phyloP scores from a whole-genome alignment of 2,888 invertebrate genomes.

The Scaptomyza caliginosa region DNA sequence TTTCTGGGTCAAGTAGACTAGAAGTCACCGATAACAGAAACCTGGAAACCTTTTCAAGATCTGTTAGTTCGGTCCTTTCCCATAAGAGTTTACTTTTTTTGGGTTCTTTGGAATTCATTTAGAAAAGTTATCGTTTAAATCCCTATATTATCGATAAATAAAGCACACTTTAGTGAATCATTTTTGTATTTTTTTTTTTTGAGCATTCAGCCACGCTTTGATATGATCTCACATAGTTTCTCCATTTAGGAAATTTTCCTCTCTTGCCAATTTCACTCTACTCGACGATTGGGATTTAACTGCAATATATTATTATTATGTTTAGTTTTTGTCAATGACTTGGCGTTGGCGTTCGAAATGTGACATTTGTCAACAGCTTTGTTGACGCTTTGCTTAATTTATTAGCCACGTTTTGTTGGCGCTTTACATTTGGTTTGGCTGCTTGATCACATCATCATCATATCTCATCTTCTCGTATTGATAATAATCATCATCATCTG shows the following conservation, averaged over 20 bases:
- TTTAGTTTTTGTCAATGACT: slow-evolving; percentile 12
- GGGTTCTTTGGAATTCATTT: too few relatives aligned
- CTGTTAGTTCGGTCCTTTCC: too few relatives aligned
- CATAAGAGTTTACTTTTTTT: too few relatives aligned
- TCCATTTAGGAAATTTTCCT: slow-evolving; percentile 29
- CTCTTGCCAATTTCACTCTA: slow-evolving; percentile 41
- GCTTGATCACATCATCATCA: slow-evolving; percentile 52
- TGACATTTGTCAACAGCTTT: slow-evolving; percentile 70
- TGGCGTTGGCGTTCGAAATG: slow-evolving; percentile 48
- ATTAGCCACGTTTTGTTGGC: slow-evolving; percentile 59
- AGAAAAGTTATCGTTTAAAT: too few relatives aligned
- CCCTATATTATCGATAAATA: not conserved
- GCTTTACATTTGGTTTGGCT: slow-evolving; percentile 50
- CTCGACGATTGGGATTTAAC: slow-evolving; percentile 13
- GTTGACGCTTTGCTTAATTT: slow-evolving; percentile 61
- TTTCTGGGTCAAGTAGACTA: too few relatives aligned
- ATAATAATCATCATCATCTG: slow-evolving; percentile 7
- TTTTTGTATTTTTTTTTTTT: not conserved
- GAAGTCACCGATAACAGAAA: too few relatives aligned
- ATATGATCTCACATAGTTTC: slow-evolving; percentile 47
- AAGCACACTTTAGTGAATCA: slow-evolving; percentile 16
- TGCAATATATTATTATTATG: slow-evolving; percentile 10
- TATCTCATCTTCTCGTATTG: slow-evolving; percentile 13
- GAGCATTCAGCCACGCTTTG: slow-evolving; percentile 14
- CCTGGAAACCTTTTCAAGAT: too few relatives aligned